Percentiles rank a stretch among this genome's conserved stretches.
Evolutionary conservation across 1,140 invertebrate species (phyloP).

Genomic region (Cyrtorhinus lividipennis): DNA sequence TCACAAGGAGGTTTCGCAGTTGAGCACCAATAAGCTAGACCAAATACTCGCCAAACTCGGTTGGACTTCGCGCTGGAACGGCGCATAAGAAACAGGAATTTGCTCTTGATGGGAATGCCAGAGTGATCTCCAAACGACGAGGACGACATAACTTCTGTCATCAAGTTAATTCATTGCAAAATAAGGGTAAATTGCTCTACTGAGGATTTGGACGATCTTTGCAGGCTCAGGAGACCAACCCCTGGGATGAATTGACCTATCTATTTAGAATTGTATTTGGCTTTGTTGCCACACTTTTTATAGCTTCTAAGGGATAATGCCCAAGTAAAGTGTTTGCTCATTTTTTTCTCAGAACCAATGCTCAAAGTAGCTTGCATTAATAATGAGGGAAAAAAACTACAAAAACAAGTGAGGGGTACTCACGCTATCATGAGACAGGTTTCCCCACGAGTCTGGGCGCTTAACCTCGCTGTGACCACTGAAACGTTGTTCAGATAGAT

Average conservation of each 20-base stretch:
- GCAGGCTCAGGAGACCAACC: background rate
- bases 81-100: background rate
- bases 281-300: too few relatives aligned
- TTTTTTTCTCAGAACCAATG: too few relatives aligned
- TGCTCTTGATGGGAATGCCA: background rate
- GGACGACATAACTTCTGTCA: background rate
- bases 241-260: background rate
- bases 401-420: slow-evolving; percentile 16
- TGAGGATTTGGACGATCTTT: background rate
- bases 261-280: background rate
- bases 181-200: background rate
- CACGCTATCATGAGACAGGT: slow-evolving; percentile 24
- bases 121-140: background rate
- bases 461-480: background rate
- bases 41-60: background rate
- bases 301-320: too few relatives aligned
- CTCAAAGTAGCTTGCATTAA: too few relatives aligned
- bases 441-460: slow-evolving; percentile 2
- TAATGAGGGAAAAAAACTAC: too few relatives aligned
- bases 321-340: too few relatives aligned
- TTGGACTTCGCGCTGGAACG: background rate
- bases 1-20: background rate
- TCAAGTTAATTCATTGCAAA: background rate
- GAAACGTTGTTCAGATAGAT: too few relatives aligned
- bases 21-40: background rate